Evolutionary conservation across 1,140 invertebrate species (phyloP).

Genomic region (Ganaspis sp.): DNA sequence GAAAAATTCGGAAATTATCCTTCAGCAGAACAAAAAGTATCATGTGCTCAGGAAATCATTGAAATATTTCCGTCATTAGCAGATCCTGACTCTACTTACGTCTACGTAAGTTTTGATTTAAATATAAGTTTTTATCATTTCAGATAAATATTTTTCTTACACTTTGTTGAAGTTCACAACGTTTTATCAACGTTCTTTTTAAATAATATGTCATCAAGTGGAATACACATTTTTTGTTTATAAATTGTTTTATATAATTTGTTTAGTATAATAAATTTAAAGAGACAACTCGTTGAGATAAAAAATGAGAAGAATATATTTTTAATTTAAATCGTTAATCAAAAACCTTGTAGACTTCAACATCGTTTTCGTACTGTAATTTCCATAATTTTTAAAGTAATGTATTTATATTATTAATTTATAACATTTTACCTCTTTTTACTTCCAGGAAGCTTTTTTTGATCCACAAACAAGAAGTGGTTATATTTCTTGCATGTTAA

Average conservation of each 20-base stretch:
- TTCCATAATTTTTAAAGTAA: too few relatives aligned
- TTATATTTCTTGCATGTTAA: slow-evolving; percentile 28
- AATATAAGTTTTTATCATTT: not conserved
- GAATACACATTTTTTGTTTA: too few relatives aligned
- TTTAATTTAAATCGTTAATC: too few relatives aligned
- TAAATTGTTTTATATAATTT: not conserved
- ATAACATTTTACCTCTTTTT: too few relatives aligned
- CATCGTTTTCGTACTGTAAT: too few relatives aligned
- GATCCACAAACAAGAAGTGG: slow-evolving; percentile 24
- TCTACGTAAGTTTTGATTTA: slow-evolving; percentile 32
- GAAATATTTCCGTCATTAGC: slow-evolving; percentile 28
- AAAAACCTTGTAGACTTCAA: too few relatives aligned
- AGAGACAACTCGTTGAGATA: too few relatives aligned
- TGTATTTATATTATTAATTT: too few relatives aligned
- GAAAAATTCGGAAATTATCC: slow-evolving; percentile 40
- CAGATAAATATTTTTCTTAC: not conserved
- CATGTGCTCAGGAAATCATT: slow-evolving; percentile 32
- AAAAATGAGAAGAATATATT: too few relatives aligned
- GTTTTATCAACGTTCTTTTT: not conserved
- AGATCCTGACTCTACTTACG: slow-evolving; percentile 32
- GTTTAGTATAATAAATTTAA: too few relatives aligned
- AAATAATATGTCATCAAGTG: not conserved
- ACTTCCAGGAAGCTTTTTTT: slow-evolving; percentile 34
- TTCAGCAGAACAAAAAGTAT: slow-evolving; percentile 37
- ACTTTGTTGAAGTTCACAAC: not conserved